Base-by-base conservation (phyloP, 2,797 vertebrate genomes). In the Cephalopachus bancanus region DNA sequence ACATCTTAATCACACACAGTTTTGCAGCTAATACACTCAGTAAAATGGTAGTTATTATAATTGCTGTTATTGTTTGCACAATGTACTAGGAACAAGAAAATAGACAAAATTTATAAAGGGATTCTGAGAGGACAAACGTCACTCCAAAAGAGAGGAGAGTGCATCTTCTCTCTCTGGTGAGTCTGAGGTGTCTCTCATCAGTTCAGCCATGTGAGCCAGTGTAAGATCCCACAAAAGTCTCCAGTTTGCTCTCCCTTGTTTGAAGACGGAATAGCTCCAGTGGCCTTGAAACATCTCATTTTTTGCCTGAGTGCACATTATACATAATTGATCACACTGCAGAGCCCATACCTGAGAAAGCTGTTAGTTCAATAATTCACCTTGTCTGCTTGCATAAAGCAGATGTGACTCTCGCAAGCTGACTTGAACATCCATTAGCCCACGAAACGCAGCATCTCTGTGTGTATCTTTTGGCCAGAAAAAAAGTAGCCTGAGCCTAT, bases 281-380 rank as follows among this genome's bases (percentile, higher is more conserved):
- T 3, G 5, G 33, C 83, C 86, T 72, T 69, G 30, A 75, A 71
- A 76, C 33, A 24, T 65, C 33, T 81, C 44, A 19, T 53, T 84
- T 85, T 84, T 67, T 69, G 44, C 83, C 75, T 12, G 33, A 96
- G 24, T 89, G 92, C 96, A 85, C 89, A 53, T 53, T 90, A 86
- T 62, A 81, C 17, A 81, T 60, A 79, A 95, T 20, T 89, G 74
- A 89, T 79, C 83, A 64, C 44, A 55, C 28, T 1, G 0, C 49
- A 67, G 17, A 83, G n/a, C 37, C 53, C 59, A 51, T 44, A 51
- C 72, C 92, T 64, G 72, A 55, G 55, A 87, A 96, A 94, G 69
- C 49, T 76, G 55, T 81, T 90, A 64, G 72, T 69, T 93, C 86
- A 87, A 71, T 96, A 84, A 97, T 84, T 95, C 84, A 69, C 84